Evolutionary conservation across 64 coral and sea anemone species (phyloP).

Genomic region (Astreopora myriophthalma): DNA sequence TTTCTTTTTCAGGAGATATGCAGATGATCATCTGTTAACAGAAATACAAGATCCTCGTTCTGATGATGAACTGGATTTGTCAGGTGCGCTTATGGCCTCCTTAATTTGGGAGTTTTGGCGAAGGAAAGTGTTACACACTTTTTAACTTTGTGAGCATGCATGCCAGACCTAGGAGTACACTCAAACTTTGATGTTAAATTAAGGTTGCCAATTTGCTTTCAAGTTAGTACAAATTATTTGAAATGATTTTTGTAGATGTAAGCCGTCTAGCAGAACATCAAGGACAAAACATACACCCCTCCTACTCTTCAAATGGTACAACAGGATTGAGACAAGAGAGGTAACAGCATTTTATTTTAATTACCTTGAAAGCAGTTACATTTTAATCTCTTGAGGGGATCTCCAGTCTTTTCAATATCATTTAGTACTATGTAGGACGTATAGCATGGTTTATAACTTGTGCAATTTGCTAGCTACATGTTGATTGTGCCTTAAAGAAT

Average conservation of each 20-base stretch:
- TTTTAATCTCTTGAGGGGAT: too few relatives aligned
- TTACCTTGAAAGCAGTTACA: too few relatives aligned
- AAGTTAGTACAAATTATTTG: background rate
- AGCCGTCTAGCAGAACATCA: background rate
- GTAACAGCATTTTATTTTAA: background rate
- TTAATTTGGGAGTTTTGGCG: background rate
- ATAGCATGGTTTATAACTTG: too few relatives aligned
- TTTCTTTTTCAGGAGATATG: slow-evolving; percentile 65
- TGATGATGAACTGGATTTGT: slow-evolving; percentile 92
- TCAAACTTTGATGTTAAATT: too few relatives aligned
- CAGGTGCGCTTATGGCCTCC: background rate
- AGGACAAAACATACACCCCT: background rate
- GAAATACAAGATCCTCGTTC: slow-evolving; percentile 90
- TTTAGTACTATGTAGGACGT: too few relatives aligned
- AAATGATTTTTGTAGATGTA: background rate
- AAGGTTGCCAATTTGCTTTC: too few relatives aligned
- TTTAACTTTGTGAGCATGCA: too few relatives aligned
- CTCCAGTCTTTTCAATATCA: too few relatives aligned
- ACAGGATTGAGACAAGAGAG: slow-evolving; percentile 14
- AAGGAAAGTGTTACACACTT: background rate
- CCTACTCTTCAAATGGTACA: slow-evolving; percentile 4
- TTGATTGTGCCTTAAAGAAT: too few relatives aligned
- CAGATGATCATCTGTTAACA: slow-evolving; percentile 88
- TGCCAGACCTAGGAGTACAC: too few relatives aligned
- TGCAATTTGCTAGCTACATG: too few relatives aligned